Conservation (phyloP, 2,113 vertebrate species). For the Anolis carolinensis region DNA sequence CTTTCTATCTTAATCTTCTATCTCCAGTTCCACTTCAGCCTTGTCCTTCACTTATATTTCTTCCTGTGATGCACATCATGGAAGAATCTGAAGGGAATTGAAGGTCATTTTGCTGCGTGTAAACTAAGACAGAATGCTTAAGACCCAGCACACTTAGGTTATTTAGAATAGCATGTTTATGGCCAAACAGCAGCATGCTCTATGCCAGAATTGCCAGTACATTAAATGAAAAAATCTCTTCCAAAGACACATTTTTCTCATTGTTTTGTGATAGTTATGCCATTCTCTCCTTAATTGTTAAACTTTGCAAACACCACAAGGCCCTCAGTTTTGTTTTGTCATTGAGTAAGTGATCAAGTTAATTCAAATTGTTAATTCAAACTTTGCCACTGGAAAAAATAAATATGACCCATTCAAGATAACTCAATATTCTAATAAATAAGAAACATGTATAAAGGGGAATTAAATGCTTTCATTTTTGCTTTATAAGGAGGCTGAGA, state of each 20-base stretch:
- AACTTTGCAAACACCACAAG: neutral
- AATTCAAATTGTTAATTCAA: neutral
- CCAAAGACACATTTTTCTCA: neutral
- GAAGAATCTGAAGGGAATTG: neutral
- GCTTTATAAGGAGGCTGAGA: neutral
- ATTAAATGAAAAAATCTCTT: neutral
- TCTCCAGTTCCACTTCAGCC: neutral
- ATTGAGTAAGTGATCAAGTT: neutral
- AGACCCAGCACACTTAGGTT: neutral
- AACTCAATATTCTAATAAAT: neutral
- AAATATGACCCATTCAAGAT: neutral
- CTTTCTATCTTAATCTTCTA: neutral
- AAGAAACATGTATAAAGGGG: neutral
- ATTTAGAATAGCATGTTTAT: neutral
- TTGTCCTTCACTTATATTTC: neutral
- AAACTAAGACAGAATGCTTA: neutral
- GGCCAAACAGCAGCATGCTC: neutral
- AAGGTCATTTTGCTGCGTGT: neutral
- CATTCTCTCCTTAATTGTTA: neutral
- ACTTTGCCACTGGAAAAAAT: slow-evolving; percentile 3
- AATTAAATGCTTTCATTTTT: neutral
- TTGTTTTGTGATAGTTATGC: neutral
- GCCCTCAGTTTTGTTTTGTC: neutral
- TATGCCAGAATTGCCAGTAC: neutral
- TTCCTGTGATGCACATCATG: neutral